Percentiles rank a stretch among this genome's conserved stretches.
These are phyloP conservation scores for Cercopithecus diana DNA, from an alignment of 2,797 vertebrate species.

Conservation along the genomic window DNA sequence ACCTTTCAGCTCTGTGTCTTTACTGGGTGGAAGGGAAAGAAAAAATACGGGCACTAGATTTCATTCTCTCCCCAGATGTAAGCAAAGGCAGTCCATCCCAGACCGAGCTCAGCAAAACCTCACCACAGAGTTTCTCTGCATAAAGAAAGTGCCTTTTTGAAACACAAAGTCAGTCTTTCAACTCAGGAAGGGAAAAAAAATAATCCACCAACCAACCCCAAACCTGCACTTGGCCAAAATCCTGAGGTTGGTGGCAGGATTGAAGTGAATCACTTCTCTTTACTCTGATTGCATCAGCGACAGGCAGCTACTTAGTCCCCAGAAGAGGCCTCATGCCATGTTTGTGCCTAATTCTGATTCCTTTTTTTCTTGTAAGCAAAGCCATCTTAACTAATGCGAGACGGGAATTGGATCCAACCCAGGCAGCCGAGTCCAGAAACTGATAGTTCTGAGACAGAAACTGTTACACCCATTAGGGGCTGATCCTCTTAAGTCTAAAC, in stretches of 20 bases:
- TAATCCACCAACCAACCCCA: conserved; percentile 51
- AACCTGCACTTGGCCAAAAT: conserved; percentile 67
- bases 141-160: conserved; percentile 63
- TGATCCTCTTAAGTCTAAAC: background rate
- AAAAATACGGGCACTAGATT: background rate
- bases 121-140: conserved; percentile 49
- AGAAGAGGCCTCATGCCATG: background rate
- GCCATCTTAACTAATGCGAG: background rate
- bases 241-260: conserved; percentile 47
- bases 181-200: conserved; percentile 57
- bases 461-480: background rate
- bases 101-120: conserved; percentile 10
- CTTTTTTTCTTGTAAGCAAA: background rate
- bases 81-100: conserved; percentile 55
- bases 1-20: conserved; percentile 64
- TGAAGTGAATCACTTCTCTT: conserved; percentile 70
- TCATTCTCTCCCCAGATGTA: conserved; percentile 69
- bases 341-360: background rate
- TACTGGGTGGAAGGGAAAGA: conserved; percentile 6
- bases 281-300: conserved; percentile 57
- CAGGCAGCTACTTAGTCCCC: conserved; percentile 7
- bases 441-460: background rate
- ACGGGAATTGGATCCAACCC: background rate
- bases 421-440: background rate
- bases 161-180: conserved; percentile 78